Conservation (phyloP, 2,797 vertebrate species). For the Poeciliopsis gracilis region DNA sequence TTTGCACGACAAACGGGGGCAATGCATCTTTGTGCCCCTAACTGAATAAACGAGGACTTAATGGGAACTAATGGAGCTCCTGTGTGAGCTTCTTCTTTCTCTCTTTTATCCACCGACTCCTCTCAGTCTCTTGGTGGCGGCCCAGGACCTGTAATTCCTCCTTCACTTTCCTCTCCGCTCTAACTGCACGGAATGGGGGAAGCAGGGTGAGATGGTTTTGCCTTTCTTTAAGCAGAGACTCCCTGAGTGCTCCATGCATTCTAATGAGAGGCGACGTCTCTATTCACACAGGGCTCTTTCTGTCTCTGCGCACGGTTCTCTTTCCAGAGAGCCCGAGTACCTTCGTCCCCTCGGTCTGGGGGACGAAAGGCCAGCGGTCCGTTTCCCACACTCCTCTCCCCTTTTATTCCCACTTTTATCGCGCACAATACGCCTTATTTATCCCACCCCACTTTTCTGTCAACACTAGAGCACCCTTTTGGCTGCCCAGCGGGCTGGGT, state of each 20-base stretch:
- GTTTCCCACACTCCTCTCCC: constrained; percentile 64
- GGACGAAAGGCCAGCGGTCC: background rate
- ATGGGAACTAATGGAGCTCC: constrained; percentile 49
- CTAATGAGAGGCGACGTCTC: constrained; percentile 73
- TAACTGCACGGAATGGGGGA: constrained; percentile 21
- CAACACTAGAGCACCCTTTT: constrained; percentile 47
- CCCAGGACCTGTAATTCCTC: constrained; percentile 44
- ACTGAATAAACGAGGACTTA: constrained; percentile 56
- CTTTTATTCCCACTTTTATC: constrained; percentile 29
- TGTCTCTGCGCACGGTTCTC: constrained; percentile 49
- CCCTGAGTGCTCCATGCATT: constrained; percentile 70
- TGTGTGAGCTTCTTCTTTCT: constrained; percentile 38
- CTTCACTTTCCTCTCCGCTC: constrained; percentile 10
- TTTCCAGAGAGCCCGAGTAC: constrained; percentile 40
- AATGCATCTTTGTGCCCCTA: constrained; percentile 48
- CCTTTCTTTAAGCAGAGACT: constrained; percentile 64
- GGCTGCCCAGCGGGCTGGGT: constrained; percentile 63
- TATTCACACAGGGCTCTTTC: constrained; percentile 66
- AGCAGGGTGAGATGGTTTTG: constrained; percentile 39
- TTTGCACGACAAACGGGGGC: constrained; percentile 39
- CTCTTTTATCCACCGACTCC: constrained; percentile 18
- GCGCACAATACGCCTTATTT: constrained; percentile 45
- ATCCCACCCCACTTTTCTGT: constrained; percentile 19
- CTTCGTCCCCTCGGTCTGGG: constrained; percentile 39
- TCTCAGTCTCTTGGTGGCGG: constrained; percentile 42